Base-by-base conservation (phyloP, 2,797 vertebrate species). In the Gouania willdenowi region DNA sequence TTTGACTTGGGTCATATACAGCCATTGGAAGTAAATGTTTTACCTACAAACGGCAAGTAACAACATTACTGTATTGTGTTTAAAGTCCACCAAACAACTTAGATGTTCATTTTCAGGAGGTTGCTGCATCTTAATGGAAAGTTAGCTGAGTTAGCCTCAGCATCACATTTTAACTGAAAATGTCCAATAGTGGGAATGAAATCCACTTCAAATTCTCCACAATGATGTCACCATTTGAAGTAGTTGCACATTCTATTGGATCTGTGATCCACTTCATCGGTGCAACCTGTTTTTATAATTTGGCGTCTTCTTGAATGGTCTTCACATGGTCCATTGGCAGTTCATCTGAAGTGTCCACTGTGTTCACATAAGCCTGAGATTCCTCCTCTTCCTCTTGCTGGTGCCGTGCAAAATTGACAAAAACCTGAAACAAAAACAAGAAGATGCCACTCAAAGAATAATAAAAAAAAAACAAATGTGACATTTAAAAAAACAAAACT, bases 371-470 rank as follows among this genome's bases (percentile, higher is more conserved):
- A n/a, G 29, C 46, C 14, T 24, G 20, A 5, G 44, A 26, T 5
- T 75, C 75, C 0, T 77, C 79, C 13, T 74, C 79, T 13, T 74
- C 79, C 1, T 39, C 44, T 0, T 83, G 75, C 62, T 90, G 85
- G 25, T 79, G 66, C 8, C 29, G 72, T 0, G 88, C 89, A 60
- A 91, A 91, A 64, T 84, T 91, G 58, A 91, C 89, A 65, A 90
- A 90, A 41, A 90, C 87, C 88, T 90, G 71, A 12, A 65, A 71
- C 14, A 33, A 17, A 2, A 50, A 66, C 0, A 10, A 35, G 7
- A 25, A 25, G 24, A 35, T 6, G 14, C 7, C 13, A 34, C 20
- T 63, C 55, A 40, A 24, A 44, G 14, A n/a, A 10, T 10, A 10
- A 10, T 10, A 10, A 10, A 10, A 10, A 1, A 23, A 7, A 23